Evolutionary conservation across 1,140 invertebrate species (phyloP).

Genomic region (Zaprionus ornatus): DNA sequence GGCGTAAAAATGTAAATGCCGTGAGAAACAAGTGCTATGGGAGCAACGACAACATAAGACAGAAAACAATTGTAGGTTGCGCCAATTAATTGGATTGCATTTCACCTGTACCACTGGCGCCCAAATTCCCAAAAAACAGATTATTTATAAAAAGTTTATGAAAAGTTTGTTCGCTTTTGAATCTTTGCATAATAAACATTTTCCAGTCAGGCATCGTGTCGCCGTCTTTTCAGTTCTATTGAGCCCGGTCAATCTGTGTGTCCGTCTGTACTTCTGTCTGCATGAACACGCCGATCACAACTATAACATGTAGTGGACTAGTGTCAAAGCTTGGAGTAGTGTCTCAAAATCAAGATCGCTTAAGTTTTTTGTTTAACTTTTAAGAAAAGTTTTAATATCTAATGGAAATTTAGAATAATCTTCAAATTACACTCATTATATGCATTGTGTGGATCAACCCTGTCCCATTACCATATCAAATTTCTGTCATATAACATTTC

Average conservation of each 20-base stretch:
- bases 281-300: too few relatives aligned
- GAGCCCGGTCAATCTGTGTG: too few relatives aligned
- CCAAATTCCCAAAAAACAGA: constrained; percentile 35
- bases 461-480: not conserved
- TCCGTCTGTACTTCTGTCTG: too few relatives aligned
- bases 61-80: constrained; percentile 49
- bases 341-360: not conserved
- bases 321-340: too few relatives aligned
- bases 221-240: constrained; percentile 75
- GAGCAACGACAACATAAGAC: constrained; percentile 12
- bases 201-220: constrained; percentile 55
- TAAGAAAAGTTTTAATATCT: not conserved
- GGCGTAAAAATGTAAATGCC: constrained; percentile 52
- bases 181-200: constrained; percentile 61
- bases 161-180: constrained; percentile 36
- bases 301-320: too few relatives aligned
- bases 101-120: constrained; percentile 45
- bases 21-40: constrained; percentile 62
- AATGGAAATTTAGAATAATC: not conserved
- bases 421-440: not conserved
- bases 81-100: constrained; percentile 69
- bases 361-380: not conserved
- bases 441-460: not conserved
- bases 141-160: constrained; percentile 40
- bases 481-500: not conserved